These are phyloP conservation scores for Eugnorisma glareosa DNA, from an alignment of 2,888 invertebrate genomes.

Conservation along the genomic window DNA sequence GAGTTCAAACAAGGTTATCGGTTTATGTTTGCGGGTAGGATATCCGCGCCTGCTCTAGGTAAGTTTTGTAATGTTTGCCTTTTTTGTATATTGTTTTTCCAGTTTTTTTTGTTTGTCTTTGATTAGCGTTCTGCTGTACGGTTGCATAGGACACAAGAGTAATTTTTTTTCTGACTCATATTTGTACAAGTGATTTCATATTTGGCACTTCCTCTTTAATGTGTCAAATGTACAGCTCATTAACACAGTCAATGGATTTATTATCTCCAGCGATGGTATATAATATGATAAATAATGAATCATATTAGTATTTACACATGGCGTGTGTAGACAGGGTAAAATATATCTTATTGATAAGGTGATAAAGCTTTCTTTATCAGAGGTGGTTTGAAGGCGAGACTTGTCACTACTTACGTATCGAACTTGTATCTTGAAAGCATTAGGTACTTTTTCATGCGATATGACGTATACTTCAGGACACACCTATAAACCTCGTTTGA, in stretches of 20 bases:
- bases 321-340: conserved; percentile 51
- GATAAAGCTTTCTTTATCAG: conserved; percentile 59
- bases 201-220: conserved; percentile 64
- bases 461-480: conserved; percentile 57
- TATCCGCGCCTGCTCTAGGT: conserved; percentile 81
- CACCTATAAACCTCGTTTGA: conserved; percentile 46
- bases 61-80: conserved; percentile 79
- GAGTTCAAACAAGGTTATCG: conserved; percentile 86
- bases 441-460: conserved; percentile 41
- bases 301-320: conserved; percentile 67
- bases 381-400: conserved; percentile 43
- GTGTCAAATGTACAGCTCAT: conserved; percentile 66
- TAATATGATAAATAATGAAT: conserved; percentile 68
- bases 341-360: conserved; percentile 57
- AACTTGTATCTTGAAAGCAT: conserved; percentile 53
- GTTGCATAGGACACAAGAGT: conserved; percentile 73
- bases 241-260: conserved; percentile 65
- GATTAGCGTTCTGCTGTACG: conserved; percentile 77
- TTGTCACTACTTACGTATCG: conserved; percentile 53
- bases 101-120: conserved; percentile 74
- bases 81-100: conserved; percentile 72
- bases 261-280: conserved; percentile 60
- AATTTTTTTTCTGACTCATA: conserved; percentile 66
- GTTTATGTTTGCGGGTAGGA: conserved; percentile 83
- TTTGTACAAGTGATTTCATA: conserved; percentile 71